Evolutionary conservation across 1,140 invertebrate genomes (phyloP).

Genomic region (Potamilus streckersoni): DNA sequence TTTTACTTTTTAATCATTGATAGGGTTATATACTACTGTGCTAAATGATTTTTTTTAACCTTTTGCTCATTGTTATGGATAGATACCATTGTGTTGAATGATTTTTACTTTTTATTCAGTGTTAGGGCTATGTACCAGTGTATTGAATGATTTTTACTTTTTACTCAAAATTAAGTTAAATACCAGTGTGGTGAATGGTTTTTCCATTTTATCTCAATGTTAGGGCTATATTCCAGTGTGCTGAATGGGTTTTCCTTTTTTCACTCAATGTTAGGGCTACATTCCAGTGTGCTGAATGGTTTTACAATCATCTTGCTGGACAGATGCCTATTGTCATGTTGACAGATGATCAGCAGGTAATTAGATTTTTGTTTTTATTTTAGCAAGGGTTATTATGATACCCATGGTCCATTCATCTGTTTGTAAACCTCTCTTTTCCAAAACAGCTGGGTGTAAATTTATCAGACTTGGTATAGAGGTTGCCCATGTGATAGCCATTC

Average conservation of each 20-base stretch:
- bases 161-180: neutral
- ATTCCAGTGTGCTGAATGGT: slow-evolving; percentile 58
- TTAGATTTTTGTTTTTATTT: neutral
- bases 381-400: too few species aligned
- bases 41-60: too few species aligned
- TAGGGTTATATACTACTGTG: too few species aligned
- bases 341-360: slow-evolving; percentile 55
- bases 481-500: too few species aligned
- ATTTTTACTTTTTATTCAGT: too few species aligned
- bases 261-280: slow-evolving; percentile 38
- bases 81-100: too few species aligned
- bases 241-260: neutral
- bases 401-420: too few species aligned
- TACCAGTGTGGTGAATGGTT: neutral
- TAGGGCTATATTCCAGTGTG: neutral
- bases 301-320: slow-evolving; percentile 59
- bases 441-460: too few species aligned
- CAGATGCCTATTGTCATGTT: slow-evolving; percentile 62
- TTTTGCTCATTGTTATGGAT: too few species aligned
- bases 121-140: too few species aligned
- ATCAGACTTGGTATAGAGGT: too few species aligned
- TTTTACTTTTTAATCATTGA: neutral
- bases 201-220: neutral
- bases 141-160: neutral
- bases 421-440: too few species aligned